A percentile compares a stretch with the other conserved stretches of the same genome.
phyloP scores from a whole-genome alignment of 2,113 vertebrate genomes.

The Amphiprion percula region DNA sequence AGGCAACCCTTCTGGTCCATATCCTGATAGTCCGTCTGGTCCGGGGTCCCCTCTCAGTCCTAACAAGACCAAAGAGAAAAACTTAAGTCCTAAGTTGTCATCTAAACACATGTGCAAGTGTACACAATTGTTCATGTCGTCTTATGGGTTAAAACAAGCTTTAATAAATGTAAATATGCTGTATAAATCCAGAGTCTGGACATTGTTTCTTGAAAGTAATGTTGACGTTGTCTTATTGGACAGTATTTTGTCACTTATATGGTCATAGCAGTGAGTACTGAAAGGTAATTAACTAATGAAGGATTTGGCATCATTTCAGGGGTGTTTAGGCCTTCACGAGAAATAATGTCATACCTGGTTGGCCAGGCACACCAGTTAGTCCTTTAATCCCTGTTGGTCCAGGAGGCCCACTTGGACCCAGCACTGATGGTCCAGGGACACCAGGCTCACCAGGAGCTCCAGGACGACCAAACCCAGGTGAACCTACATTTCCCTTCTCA shows the following conservation, averaged over 20 bases:
- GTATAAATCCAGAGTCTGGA: neutral
- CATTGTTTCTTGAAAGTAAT: neutral
- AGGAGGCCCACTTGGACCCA: conserved; percentile 50
- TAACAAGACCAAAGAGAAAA: conserved; percentile 33
- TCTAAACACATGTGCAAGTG: no score
- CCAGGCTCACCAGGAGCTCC: conserved; percentile 69
- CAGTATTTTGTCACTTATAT: no score
- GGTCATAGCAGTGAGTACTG: no score
- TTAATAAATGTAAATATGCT: neutral
- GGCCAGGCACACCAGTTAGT: conserved; percentile 57
- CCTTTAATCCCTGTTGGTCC: conserved; percentile 72
- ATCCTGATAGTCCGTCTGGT: conserved; percentile 55
- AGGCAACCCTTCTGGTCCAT: conserved; percentile 62
- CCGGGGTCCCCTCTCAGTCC: conserved; percentile 77
- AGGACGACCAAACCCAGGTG: conserved; percentile 60
- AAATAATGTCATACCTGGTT: conserved; percentile 50
- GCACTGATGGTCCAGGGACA: conserved; percentile 39
- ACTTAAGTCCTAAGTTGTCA: no score
- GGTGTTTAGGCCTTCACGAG: neutral
- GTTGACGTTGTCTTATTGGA: no score
- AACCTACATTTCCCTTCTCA: conserved; percentile 66
- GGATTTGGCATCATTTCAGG: neutral
- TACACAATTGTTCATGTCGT: no score
- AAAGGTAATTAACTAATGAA: neutral
- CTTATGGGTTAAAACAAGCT: neutral